Evolutionary conservation across 2,113 vertebrate genomes (phyloP).

Genomic region (Pelobates fuscus): DNA sequence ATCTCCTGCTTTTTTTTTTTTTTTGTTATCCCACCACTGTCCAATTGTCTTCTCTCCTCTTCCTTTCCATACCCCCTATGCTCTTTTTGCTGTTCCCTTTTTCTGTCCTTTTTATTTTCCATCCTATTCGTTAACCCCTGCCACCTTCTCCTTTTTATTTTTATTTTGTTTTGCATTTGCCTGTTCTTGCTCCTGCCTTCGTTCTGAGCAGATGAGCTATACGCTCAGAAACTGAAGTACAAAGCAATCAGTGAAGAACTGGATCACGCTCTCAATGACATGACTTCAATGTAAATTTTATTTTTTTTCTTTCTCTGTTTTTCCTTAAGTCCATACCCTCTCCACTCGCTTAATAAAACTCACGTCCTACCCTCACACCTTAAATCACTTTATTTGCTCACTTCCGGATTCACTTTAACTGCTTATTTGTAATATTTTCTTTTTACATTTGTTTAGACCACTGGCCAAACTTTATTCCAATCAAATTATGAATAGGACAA

Average conservation of each 20-base stretch:
- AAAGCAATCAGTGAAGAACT: slow-evolving; percentile 99
- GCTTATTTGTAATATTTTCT: not conserved
- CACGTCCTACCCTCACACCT: slow-evolving; percentile 29
- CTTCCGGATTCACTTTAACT: slow-evolving; percentile 25
- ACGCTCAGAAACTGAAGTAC: slow-evolving; percentile 99
- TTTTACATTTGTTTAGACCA: slow-evolving; percentile 29
- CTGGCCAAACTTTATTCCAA: slow-evolving; percentile 20
- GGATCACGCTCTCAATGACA: slow-evolving; percentile 99
- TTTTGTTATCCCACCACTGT: not conserved
- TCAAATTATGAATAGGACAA: too few species aligned
- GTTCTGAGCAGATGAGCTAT: slow-evolving; percentile 88
- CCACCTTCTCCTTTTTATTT: not conserved
- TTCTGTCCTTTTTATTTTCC: not conserved
- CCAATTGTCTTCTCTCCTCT: too few species aligned
- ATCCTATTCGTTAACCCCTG: not conserved
- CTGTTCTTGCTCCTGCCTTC: slow-evolving; percentile 61
- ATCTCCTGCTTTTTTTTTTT: not conserved
- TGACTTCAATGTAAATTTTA: slow-evolving; percentile 97
- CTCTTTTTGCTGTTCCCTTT: not conserved
- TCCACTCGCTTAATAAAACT: slow-evolving; percentile 48
- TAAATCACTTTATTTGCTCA: slow-evolving; percentile 42
- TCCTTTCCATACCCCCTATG: too few species aligned
- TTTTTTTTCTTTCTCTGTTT: slow-evolving; percentile 55
- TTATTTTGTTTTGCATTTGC: not conserved
- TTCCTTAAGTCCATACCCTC: slow-evolving; percentile 57